A percentile compares a stretch with the other conserved stretches of the same genome.
These are phyloP conservation scores for Stenolophus ochropezus DNA, from an alignment of 2,888 invertebrate species.

Conservation along the genomic window DNA sequence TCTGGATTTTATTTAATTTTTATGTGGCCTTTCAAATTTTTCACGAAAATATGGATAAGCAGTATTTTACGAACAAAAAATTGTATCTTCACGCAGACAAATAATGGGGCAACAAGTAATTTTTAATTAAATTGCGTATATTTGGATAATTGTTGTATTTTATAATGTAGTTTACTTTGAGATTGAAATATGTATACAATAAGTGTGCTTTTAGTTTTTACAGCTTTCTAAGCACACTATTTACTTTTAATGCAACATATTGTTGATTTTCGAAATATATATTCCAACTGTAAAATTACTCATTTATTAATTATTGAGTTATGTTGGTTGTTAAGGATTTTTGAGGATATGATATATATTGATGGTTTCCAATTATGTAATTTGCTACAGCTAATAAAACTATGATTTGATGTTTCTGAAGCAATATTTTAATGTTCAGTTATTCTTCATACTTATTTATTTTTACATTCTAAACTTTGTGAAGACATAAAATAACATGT, in stretches of 20 bases:
- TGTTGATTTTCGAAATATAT: constrained; percentile 28
- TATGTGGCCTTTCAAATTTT: constrained; percentile 51
- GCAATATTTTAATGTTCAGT: constrained; percentile 56
- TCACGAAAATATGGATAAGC: constrained; percentile 20
- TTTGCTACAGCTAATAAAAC: constrained; percentile 58
- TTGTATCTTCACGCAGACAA: not conserved
- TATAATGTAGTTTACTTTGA: constrained; percentile 9
- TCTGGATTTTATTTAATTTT: constrained; percentile 39
- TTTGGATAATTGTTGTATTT: constrained; percentile 20
- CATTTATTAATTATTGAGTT: constrained; percentile 25
- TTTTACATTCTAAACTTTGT: constrained; percentile 60
- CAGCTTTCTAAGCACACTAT: constrained; percentile 35
- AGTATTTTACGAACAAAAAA: constrained; percentile 21
- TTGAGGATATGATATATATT: constrained; percentile 22
- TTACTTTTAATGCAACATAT: constrained; percentile 47
- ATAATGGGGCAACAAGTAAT: not conserved
- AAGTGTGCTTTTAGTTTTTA: constrained; percentile 38
- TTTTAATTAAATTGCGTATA: not conserved
- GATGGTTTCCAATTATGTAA: constrained; percentile 53
- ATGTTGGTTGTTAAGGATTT: constrained; percentile 45
- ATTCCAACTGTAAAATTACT: constrained; percentile 6
- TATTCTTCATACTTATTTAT: constrained; percentile 56
- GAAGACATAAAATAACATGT: constrained; percentile 60
- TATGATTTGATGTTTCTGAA: constrained; percentile 58
- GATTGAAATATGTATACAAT: constrained; percentile 10